These are phyloP conservation scores for Oconnorella tubifera DNA, from an alignment of 2,888 invertebrate species.

Conservation along the genomic window DNA sequence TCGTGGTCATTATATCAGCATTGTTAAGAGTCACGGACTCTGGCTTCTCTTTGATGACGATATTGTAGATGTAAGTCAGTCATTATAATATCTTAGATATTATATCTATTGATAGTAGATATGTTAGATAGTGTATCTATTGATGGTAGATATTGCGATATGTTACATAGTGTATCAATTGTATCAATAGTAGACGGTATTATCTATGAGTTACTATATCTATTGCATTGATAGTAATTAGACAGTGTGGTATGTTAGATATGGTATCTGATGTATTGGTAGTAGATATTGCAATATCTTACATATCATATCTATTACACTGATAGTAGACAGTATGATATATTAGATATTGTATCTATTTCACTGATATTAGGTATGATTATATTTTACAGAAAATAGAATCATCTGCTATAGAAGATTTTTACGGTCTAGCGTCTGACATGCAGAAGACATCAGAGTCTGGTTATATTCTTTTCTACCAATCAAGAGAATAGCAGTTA, in stretches of 20 bases:
- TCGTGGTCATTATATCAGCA: constrained; percentile 98
- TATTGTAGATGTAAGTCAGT: constrained; percentile 84
- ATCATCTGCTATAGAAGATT: constrained; percentile 97
- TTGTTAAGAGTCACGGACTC: constrained; percentile 98
- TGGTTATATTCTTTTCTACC: constrained; percentile 97
- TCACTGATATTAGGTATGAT: too few relatives aligned
- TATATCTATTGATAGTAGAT: background rate
- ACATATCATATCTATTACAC: too few relatives aligned
- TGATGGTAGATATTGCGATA: background rate
- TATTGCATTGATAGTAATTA: too few relatives aligned
- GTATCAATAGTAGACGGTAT: too few relatives aligned
- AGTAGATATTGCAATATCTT: too few relatives aligned
- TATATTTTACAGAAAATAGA: constrained; percentile 85
- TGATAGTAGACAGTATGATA: too few relatives aligned
- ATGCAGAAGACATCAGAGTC: constrained; percentile 98
- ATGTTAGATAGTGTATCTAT: background rate
- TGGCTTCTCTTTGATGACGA: constrained; percentile 99
- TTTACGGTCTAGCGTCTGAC: constrained; percentile 97
- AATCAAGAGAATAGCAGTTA: constrained; percentile 46
- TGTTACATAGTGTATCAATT: too few relatives aligned
- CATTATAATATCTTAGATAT: background rate
- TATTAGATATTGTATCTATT: too few relatives aligned
- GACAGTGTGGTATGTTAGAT: too few relatives aligned
- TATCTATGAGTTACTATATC: too few relatives aligned
- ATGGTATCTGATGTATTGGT: too few relatives aligned